Evolutionary conservation across 1,140 invertebrate genomes (phyloP), one percentile per base, ranked within the genome.

Genomic region (Lysiphlebus fabarum): DNA sequence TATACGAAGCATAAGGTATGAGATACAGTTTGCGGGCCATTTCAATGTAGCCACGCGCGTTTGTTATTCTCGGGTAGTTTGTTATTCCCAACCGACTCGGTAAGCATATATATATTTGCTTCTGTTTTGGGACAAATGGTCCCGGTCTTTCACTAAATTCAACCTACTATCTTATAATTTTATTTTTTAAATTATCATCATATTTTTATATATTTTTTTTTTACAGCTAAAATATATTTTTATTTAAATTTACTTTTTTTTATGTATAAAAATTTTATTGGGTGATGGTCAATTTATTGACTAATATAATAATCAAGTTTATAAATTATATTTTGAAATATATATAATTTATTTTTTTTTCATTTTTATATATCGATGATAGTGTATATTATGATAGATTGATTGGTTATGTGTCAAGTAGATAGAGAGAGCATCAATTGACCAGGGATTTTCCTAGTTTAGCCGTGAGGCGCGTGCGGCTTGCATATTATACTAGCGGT

Each of bases 31-130:
- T 48, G 56, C 63, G 65, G 70, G 65, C 69, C 70, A 74, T 79
- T 77, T 79, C 75, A 78, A 78, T 78, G 75, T 77, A 77, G 66
- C 74, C 58, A 70, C 17, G 4, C 68, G 67, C 76, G 74, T 77
- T 78, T 78, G 74, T 78, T 78, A 77, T 76, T 76, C 73, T 70
- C 7, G 71, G 62, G 56, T 68, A 71, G 69, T 75, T 75, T 75
- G 73, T 75, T 74, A 75, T 73, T 69, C 70, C 56, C 12, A 59
- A 67, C 55, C 64, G 56, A 56, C 53, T 57, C 55, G 43, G 48
- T 47, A 54, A 51, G 38, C 12, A 56, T 26, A 47, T 9, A 14
- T 50, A 53, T 36, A 43, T 62, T 59, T 62, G 65, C 57, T 62
- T 55, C 65, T 60, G 63, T 59, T 59, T 49, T 61, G 50, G 59